phyloP scores from a whole-genome alignment of 1,140 invertebrate genomes.

The Neotoxoptera formosana region DNA sequence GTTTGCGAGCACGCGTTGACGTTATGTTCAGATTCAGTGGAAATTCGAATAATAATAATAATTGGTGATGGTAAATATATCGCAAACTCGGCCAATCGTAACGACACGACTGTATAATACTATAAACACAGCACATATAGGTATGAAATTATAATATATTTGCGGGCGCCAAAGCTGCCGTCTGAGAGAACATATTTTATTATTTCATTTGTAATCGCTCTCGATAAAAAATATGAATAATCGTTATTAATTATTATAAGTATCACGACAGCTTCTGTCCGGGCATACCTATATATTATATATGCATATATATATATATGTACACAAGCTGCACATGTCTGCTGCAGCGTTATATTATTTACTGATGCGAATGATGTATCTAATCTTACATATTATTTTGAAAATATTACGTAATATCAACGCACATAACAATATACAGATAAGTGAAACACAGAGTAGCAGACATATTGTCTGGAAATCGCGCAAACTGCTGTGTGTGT shows the following conservation, averaged over 20 bases:
- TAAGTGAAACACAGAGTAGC: background rate
- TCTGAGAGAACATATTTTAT: background rate
- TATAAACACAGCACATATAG: too few relatives aligned
- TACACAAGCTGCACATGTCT: background rate
- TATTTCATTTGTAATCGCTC: background rate
- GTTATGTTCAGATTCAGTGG: background rate
- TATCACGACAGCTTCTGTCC: background rate
- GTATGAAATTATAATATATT: too few relatives aligned
- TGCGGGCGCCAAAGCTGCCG: background rate
- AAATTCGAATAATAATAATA: background rate
- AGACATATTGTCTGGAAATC: background rate
- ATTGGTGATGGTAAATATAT: background rate
- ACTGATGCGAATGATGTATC: background rate
- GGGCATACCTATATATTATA: background rate
- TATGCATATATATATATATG: background rate
- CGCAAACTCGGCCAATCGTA: background rate
- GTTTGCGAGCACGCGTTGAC: background rate
- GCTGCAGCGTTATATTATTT: too few relatives aligned
- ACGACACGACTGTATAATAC: too few relatives aligned
- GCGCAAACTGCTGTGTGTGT: background rate
- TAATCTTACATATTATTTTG: background rate
- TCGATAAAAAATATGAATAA: background rate
- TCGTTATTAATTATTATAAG: background rate
- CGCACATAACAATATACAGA: background rate
- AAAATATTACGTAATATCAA: background rate